A percentile compares a stretch with the other conserved stretches of the same genome.
Evolutionary conservation across 2,888 invertebrate genomes (phyloP).

Genomic region (Apamea monoglypha): DNA sequence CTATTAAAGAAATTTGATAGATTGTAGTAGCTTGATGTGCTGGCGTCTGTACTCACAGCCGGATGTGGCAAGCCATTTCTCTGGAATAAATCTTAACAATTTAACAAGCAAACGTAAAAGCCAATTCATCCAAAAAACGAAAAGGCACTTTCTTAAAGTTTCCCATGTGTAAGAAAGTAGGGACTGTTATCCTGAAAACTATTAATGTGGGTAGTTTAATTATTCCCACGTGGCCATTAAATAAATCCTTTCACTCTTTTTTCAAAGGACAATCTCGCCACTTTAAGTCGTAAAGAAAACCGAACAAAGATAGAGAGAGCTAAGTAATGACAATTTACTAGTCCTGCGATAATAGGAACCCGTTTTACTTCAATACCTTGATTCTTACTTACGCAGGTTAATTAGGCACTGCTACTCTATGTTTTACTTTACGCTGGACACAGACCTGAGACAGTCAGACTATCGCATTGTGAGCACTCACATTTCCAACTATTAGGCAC

Average conservation of each 20-base stretch:
- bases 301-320: slow-evolving; percentile 57
- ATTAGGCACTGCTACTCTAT: slow-evolving; percentile 43
- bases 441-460: slow-evolving; percentile 1
- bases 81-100: slow-evolving; percentile 26
- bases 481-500: background rate
- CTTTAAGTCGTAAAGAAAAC: slow-evolving; percentile 57
- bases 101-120: slow-evolving; percentile 3
- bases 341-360: slow-evolving; percentile 52
- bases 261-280: slow-evolving; percentile 52
- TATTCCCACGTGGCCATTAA: slow-evolving; percentile 30
- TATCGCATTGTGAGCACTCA: background rate
- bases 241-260: slow-evolving; percentile 48
- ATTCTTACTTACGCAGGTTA: slow-evolving; percentile 59
- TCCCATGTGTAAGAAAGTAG: background rate
- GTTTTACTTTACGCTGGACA: slow-evolving; percentile 31
- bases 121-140: slow-evolving; percentile 6
- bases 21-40: too few relatives aligned
- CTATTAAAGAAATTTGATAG: too few relatives aligned
- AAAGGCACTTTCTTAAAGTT: background rate
- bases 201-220: slow-evolving; percentile 33
- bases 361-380: slow-evolving; percentile 49
- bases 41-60: background rate
- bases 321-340: slow-evolving; percentile 62
- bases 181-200: slow-evolving; percentile 5
- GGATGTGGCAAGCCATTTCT: slow-evolving; percentile 28